Conservation (phyloP, 2,797 vertebrate genomes). For the Hephaestus fuliginosus region DNA sequence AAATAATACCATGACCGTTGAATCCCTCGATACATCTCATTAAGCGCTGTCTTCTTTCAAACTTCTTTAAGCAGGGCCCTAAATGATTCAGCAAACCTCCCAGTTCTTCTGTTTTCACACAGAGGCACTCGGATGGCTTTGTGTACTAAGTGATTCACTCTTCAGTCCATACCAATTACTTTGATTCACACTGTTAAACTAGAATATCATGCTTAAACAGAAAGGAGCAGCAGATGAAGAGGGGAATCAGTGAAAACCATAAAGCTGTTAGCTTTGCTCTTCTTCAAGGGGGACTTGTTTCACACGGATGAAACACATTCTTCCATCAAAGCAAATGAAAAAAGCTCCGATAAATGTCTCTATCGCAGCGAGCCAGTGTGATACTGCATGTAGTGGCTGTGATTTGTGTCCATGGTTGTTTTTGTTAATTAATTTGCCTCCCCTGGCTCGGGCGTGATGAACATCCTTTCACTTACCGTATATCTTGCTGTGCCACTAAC, state of each 20-base stretch:
- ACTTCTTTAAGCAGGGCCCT: constrained; percentile 33
- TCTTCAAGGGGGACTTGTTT: constrained; percentile 16
- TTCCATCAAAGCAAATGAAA: constrained; percentile 18
- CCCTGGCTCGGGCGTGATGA: constrained; percentile 31
- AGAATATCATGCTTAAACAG: constrained; percentile 30
- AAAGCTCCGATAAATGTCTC: constrained; percentile 35
- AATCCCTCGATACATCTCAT: constrained; percentile 55
- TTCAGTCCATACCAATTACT: constrained; percentile 6
- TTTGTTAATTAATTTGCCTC: constrained; percentile 61
- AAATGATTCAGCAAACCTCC: constrained; percentile 46
- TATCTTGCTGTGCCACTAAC: constrained; percentile 35
- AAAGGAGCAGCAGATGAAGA: constrained; percentile 5
- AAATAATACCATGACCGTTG: constrained; percentile 48
- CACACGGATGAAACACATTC: constrained; percentile 27
- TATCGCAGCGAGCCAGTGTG: not conserved
- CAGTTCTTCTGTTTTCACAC: constrained; percentile 21
- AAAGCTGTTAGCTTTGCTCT: not conserved
- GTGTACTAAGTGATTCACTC: constrained; percentile 34
- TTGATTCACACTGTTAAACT: constrained; percentile 27
- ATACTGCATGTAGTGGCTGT: constrained; percentile 12
- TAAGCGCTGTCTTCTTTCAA: constrained; percentile 41
- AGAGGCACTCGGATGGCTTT: constrained; percentile 35
- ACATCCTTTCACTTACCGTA: constrained; percentile 46
- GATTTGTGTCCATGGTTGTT: constrained; percentile 63
- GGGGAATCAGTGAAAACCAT: constrained; percentile 19